Evolutionary conservation across 2,888 invertebrate species (phyloP).

Genomic region (Mesopsocus fuscifrons): DNA sequence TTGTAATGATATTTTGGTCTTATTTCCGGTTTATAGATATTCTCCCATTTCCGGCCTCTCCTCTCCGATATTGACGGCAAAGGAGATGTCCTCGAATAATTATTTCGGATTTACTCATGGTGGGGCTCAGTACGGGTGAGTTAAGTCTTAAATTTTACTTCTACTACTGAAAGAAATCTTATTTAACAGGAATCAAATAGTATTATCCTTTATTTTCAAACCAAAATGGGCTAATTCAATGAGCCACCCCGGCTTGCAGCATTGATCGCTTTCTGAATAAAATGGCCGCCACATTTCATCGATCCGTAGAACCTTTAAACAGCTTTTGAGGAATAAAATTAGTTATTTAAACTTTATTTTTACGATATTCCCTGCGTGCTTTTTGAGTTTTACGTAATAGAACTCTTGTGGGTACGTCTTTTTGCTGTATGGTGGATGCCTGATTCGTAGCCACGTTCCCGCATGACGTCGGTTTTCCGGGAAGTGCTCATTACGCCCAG

Average conservation of each 20-base stretch:
- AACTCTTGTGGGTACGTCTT: no score
- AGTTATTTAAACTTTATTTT: no score
- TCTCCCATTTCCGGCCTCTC: no score
- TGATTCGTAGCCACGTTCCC: no score
- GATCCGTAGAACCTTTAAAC: conserved; percentile 16
- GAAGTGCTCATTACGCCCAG: no score
- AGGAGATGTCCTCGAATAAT: conserved; percentile 69
- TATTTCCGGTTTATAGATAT: no score
- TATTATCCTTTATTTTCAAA: conserved; percentile 20
- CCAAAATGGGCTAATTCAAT: not conserved
- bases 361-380: no score
- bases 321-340: no score
- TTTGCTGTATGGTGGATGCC: no score
- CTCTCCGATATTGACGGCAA: not conserved
- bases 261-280: conserved; percentile 6
- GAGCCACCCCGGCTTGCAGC: conserved; percentile 4
- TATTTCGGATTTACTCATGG: conserved; percentile 90
- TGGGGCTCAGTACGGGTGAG: conserved; percentile 81
- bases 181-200: conserved; percentile 19
- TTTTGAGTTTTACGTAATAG: no score
- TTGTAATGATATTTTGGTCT: no score
- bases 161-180: not conserved
- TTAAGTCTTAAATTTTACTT: conserved; percentile 16
- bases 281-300: conserved; percentile 24
- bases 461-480: no score